Evolutionary conservation across 1,140 invertebrate species (phyloP).

Genomic region (Aphelinus certus): DNA sequence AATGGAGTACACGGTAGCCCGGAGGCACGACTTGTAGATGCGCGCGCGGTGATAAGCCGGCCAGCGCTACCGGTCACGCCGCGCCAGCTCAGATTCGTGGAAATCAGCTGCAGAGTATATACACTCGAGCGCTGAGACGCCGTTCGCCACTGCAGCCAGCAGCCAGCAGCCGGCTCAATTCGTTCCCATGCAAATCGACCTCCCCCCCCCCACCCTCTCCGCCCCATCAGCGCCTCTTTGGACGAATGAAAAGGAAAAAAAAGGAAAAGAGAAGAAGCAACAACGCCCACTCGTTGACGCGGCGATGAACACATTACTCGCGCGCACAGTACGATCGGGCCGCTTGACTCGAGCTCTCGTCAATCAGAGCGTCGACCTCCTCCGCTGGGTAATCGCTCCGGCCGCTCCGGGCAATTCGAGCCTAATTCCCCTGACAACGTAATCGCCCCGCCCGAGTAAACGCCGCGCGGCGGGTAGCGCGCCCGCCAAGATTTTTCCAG

Average conservation of each 20-base stretch:
- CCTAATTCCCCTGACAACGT: conserved; percentile 51
- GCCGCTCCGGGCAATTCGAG: conserved; percentile 46
- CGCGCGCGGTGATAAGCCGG: conserved; percentile 16
- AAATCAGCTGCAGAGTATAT: neutral
- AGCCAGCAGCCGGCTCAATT: neutral
- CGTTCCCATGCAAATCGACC: conserved; percentile 28
- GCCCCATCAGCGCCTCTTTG: neutral
- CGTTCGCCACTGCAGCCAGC: too few species aligned
- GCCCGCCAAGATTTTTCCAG: neutral
- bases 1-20: neutral
- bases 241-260: neutral
- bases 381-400: conserved; percentile 17
- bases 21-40: conserved; percentile 27
- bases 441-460: conserved; percentile 39
- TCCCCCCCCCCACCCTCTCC: neutral
- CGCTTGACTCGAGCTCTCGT: conserved; percentile 41
- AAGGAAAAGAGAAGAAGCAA: too few species aligned
- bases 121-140: neutral
- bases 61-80: neutral
- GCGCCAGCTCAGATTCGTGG: conserved; percentile 28
- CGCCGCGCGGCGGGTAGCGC: neutral
- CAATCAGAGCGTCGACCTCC: conserved; percentile 47
- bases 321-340: neutral
- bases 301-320: conserved; percentile 41
- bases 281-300: conserved; percentile 5